Conservation (phyloP, 2,113 vertebrate species). For the Misgurnus anguillicaudatus region DNA sequence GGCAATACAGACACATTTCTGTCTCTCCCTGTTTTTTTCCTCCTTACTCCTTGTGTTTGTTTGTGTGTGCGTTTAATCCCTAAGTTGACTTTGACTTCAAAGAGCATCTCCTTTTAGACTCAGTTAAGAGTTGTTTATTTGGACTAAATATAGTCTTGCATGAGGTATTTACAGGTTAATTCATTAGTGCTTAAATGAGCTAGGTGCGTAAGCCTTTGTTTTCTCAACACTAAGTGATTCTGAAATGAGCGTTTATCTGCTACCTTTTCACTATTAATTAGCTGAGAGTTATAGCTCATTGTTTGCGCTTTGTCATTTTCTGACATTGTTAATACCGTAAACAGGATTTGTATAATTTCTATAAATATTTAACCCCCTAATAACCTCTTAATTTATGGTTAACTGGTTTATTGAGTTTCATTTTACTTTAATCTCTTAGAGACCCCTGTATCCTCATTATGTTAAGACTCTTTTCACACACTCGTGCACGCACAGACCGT, state of each 20-base stretch:
- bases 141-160: constrained; percentile 20
- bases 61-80: background rate
- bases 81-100: background rate
- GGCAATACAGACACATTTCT: constrained; percentile 56
- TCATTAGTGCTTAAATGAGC: constrained; percentile 66
- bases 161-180: constrained; percentile 56
- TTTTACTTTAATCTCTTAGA: constrained; percentile 12
- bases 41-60: background rate
- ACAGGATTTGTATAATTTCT: constrained; percentile 17
- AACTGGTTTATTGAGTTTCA: constrained; percentile 6
- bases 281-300: constrained; percentile 18
- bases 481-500: too few relatives aligned
- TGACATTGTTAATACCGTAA: constrained; percentile 18
- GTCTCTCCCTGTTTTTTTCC: background rate
- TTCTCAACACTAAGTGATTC: constrained; percentile 57
- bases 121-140: constrained; percentile 26
- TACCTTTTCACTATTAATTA: constrained; percentile 60
- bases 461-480: background rate
- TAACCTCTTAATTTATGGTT: constrained; percentile 3
- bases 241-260: constrained; percentile 47
- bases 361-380: constrained; percentile 18
- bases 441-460: background rate
- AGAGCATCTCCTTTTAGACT: background rate
- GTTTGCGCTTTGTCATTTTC: constrained; percentile 15
- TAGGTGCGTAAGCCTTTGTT: constrained; percentile 62